These are phyloP conservation scores for Cryptocheilus praepositus DNA, from an alignment of 2,888 invertebrate species.

Conservation along the genomic window DNA sequence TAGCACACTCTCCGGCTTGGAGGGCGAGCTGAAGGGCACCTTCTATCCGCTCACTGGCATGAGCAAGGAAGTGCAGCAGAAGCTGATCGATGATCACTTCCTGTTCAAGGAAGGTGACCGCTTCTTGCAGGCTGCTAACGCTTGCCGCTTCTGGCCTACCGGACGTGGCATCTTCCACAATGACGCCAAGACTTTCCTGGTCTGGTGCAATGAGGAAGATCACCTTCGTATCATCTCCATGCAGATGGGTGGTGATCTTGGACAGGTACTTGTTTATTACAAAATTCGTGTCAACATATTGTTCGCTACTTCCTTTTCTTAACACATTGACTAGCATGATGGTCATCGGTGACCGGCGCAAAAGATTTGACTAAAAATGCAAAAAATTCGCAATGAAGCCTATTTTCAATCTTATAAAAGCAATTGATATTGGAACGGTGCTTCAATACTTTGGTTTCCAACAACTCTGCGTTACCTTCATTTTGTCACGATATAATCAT, in stretches of 20 bases:
- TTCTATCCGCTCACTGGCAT: conserved; percentile 97
- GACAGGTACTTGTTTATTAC: conserved; percentile 73
- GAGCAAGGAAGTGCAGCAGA: conserved; percentile 96
- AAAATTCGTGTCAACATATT: no score
- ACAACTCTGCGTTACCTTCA: no score
- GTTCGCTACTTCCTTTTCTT: no score
- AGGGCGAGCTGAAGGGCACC: conserved; percentile 94
- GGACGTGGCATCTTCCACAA: conserved; percentile 99
- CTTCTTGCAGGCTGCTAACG: conserved; percentile 93
- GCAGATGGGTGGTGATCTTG: conserved; percentile 97
- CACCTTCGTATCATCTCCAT: conserved; percentile 98
- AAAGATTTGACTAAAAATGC: no score
- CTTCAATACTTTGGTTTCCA: no score
- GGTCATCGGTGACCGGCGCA: no score
- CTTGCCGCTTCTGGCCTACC: conserved; percentile 97
- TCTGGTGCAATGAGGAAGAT: conserved; percentile 99
- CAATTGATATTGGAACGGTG: no score
- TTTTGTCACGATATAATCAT: no score
- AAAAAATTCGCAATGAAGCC: no score
- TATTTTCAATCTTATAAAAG: no score
- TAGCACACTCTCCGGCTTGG: conserved; percentile 86
- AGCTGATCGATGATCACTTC: conserved; percentile 98
- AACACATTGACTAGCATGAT: no score
- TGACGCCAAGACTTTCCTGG: conserved; percentile 96
- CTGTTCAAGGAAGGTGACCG: conserved; percentile 98